Evolutionary conservation across 1,140 invertebrate species (phyloP).

Genomic region (Meteorus sp.): DNA sequence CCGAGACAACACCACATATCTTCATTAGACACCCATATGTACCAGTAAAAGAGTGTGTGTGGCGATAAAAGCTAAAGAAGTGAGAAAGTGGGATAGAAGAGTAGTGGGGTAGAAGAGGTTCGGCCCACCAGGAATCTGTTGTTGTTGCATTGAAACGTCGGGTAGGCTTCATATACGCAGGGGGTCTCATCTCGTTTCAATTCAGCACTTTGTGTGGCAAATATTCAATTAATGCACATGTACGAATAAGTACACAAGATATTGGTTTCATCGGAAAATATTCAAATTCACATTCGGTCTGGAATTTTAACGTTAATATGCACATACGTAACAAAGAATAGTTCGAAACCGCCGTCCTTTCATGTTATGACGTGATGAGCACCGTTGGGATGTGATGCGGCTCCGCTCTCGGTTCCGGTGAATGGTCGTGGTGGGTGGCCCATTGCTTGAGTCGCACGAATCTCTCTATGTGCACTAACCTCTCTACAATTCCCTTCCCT

Average conservation of each 20-base stretch:
- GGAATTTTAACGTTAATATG: neutral
- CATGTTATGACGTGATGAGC: constrained; percentile 37
- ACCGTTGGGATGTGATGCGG: constrained; percentile 48
- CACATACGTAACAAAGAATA: no score
- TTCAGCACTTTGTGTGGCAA: neutral
- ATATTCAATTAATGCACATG: neutral
- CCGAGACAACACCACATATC: constrained; percentile 58
- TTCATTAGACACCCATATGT: constrained; percentile 52
- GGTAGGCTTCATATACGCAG: constrained; percentile 52
- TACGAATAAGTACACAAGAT: no score
- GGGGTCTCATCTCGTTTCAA: constrained; percentile 49
- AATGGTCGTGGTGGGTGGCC: constrained; percentile 60
- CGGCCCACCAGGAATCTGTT: constrained; percentile 58
- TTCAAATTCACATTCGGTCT: no score
- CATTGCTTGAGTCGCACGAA: constrained; percentile 48
- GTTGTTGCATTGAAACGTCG: constrained; percentile 52
- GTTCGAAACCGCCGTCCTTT: no score
- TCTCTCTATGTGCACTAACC: constrained; percentile 25
- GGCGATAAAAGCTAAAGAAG: constrained; percentile 31
- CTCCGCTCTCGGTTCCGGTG: constrained; percentile 59
- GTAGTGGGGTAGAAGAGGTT: constrained; percentile 40
- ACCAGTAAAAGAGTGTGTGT: constrained; percentile 20
- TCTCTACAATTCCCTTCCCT: constrained; percentile 42
- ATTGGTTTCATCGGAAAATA: no score
- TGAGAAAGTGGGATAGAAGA: constrained; percentile 34